Percentiles rank a stretch among this genome's conserved stretches.
Conservation (phyloP, 2,888 invertebrate species). For the Cacoxenus indagator region DNA sequence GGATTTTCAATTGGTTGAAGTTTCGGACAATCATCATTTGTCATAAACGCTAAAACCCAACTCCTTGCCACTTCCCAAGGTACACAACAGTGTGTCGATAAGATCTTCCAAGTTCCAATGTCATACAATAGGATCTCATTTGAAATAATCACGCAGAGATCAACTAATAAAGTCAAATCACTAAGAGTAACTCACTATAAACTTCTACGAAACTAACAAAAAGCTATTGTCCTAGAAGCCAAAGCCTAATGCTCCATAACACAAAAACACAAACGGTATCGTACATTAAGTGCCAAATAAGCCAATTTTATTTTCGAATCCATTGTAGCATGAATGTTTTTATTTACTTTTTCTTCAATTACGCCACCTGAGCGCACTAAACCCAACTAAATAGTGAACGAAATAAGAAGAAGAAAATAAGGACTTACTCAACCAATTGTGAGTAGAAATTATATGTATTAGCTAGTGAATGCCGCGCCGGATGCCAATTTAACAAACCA, state of each 20-base stretch:
- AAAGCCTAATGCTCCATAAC: not conserved
- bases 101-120: too few relatives aligned
- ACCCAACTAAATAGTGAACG: not conserved
- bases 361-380: constrained; percentile 23
- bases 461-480: constrained; percentile 5
- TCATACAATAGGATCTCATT: not conserved
- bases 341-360: not conserved
- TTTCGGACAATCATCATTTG: too few relatives aligned
- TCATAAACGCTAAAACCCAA: too few relatives aligned
- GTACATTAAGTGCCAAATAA: not conserved
- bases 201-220: not conserved
- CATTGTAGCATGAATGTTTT: constrained; percentile 6
- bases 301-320: not conserved
- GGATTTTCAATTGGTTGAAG: too few relatives aligned
- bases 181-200: not conserved
- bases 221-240: not conserved
- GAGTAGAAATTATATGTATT: constrained; percentile 11
- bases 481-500: constrained; percentile 21
- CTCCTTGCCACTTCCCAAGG: too few relatives aligned
- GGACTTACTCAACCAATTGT: not conserved
- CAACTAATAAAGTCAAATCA: not conserved
- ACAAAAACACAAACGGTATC: not conserved
- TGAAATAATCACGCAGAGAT: not conserved
- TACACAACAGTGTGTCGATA: not conserved
- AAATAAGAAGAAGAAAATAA: not conserved